These are phyloP conservation scores for Melanostoma scalare DNA, from an alignment of 2,888 invertebrate genomes.

Conservation along the genomic window DNA sequence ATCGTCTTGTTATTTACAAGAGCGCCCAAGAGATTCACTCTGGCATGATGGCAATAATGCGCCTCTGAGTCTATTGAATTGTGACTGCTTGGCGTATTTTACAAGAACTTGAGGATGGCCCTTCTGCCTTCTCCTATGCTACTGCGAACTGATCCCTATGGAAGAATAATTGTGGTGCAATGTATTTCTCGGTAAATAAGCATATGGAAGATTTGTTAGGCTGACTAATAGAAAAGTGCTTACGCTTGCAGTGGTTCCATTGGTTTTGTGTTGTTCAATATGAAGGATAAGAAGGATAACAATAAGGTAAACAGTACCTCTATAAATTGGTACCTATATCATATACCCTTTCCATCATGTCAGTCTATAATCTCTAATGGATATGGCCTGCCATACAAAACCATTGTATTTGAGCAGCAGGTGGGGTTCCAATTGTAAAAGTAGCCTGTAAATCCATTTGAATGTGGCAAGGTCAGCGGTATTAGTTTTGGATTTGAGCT, in stretches of 20 bases:
- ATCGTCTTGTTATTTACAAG: slow-evolving; percentile 73
- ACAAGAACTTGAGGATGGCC: slow-evolving; percentile 59
- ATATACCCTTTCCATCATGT: slow-evolving; percentile 22
- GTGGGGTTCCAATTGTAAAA: no score
- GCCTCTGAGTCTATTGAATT: slow-evolving; percentile 71
- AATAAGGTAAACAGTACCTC: slow-evolving; percentile 10
- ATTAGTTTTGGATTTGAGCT: no score
- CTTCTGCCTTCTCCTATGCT: slow-evolving; percentile 12
- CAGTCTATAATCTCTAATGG: no score
- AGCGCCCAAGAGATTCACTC: slow-evolving; percentile 51
- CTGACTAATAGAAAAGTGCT: slow-evolving; percentile 59
- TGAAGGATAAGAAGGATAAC: slow-evolving; percentile 44
- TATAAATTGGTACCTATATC: slow-evolving; percentile 23
- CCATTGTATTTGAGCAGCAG: no score
- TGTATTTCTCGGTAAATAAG: slow-evolving; percentile 52
- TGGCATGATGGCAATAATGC: slow-evolving; percentile 58
- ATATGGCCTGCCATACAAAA: no score
- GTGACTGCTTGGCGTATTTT: slow-evolving; percentile 70
- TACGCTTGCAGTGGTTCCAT: slow-evolving; percentile 39
- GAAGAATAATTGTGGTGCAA: slow-evolving; percentile 31
- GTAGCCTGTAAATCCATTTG: no score
- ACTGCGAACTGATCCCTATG: slow-evolving; percentile 12
- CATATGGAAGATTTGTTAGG: slow-evolving; percentile 40
- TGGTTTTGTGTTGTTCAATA: slow-evolving; percentile 35
- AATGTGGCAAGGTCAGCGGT: no score